phyloP scores from a whole-genome alignment of 2,888 invertebrate genomes.

The Philonicus albiceps region DNA sequence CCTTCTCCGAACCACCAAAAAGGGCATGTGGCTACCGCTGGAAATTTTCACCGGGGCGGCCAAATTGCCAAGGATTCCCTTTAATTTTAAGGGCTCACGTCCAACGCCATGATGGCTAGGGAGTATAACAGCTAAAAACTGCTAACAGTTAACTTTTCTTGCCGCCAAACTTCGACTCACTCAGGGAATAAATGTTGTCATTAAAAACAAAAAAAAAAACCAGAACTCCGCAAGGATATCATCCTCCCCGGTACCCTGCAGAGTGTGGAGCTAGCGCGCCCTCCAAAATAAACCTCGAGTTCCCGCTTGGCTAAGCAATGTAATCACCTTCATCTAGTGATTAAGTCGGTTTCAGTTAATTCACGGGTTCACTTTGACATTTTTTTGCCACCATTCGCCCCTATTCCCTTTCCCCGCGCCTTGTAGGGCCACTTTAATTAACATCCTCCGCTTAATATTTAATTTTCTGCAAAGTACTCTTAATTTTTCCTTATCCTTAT shows the following conservation, averaged over 20 bases:
- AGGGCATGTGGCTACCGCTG: not conserved
- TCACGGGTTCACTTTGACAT: constrained; percentile 13
- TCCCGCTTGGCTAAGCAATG: not conserved
- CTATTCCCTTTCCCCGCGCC: not conserved
- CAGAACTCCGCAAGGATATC: not conserved
- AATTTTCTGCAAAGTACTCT: constrained; percentile 35
- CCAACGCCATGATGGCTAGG: not conserved
- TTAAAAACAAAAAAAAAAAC: not conserved
- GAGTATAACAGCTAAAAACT: not conserved
- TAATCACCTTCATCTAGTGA: constrained; percentile 1
- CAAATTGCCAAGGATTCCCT: not conserved
- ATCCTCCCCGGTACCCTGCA: not conserved
- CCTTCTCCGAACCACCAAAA: not conserved
- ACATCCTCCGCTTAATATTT: constrained; percentile 32
- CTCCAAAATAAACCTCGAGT: not conserved
- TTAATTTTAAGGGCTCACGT: not conserved
- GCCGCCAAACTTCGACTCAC: not conserved
- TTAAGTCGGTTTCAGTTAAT: constrained; percentile 20
- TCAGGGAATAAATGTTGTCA: not conserved
- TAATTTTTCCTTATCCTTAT: constrained; percentile 36
- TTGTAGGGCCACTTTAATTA: not conserved
- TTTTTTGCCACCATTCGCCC: not conserved
- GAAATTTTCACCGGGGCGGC: not conserved
- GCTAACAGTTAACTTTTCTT: not conserved
- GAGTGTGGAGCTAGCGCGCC: not conserved